Conservation (phyloP, 2,797 vertebrate genomes). For the Bovichtus diacanthus region DNA sequence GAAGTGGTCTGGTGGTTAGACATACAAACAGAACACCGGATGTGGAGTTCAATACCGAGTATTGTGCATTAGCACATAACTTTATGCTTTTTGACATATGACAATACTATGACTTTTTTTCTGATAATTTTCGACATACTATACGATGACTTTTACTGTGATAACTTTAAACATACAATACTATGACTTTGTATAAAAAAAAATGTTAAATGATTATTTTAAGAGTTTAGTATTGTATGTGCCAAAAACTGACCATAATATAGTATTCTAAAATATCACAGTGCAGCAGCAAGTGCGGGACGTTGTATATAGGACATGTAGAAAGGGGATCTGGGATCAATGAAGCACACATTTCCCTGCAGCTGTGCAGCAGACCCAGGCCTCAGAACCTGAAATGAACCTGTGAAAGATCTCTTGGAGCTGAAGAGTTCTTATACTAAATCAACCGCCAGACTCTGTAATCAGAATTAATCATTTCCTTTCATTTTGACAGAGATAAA, state of each 20-base stretch:
- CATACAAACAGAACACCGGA: too few species aligned
- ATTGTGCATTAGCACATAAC: too few species aligned
- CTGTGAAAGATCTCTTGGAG: not conserved
- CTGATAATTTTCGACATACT: too few species aligned
- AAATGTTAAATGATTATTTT: too few species aligned
- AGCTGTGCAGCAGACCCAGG: not conserved
- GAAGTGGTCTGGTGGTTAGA: too few species aligned
- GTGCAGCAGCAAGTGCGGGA: not conserved
- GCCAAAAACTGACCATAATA: not conserved
- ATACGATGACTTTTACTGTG: too few species aligned
- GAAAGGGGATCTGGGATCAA: conserved; percentile 3
- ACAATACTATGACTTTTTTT: too few species aligned
- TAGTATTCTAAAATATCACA: not conserved
- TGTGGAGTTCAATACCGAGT: too few species aligned
- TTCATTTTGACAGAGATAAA: conserved; percentile 15
- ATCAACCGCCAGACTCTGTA: not conserved
- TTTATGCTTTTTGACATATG: too few species aligned
- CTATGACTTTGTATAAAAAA: too few species aligned
- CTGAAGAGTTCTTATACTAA: conserved; percentile 6
- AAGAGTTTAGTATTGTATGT: too few species aligned
- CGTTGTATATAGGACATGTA: not conserved
- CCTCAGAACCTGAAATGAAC: conserved; percentile 1
- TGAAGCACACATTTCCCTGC: conserved; percentile 8
- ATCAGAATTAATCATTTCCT: conserved; percentile 9
- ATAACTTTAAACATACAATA: too few species aligned